Percentiles rank a stretch among this genome's conserved stretches.
These are phyloP conservation scores for Hypselothyrea guttata DNA, from an alignment of 2,888 invertebrate species.

Conservation along the genomic window DNA sequence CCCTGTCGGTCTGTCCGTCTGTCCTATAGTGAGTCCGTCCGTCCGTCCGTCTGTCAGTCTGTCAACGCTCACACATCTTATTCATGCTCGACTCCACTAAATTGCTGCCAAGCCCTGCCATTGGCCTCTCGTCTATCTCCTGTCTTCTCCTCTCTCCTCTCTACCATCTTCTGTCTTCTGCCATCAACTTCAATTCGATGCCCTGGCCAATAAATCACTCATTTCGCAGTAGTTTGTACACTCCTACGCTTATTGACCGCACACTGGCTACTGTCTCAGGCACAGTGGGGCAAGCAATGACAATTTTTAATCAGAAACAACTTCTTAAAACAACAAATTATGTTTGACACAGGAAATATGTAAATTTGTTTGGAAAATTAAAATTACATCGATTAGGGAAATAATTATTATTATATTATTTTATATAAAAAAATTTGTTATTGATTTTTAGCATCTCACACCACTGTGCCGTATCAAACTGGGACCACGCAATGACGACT, in stretches of 20 bases:
- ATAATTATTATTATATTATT: background rate
- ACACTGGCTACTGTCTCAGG: conserved; percentile 38
- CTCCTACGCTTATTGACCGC: conserved; percentile 53
- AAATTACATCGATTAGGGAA: too few relatives aligned
- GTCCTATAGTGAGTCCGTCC: too few relatives aligned
- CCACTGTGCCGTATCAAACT: conserved; percentile 54
- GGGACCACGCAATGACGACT: conserved; percentile 30
- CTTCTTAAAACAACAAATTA: too few relatives aligned
- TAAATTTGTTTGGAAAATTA: background rate
- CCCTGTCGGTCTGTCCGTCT: too few relatives aligned
- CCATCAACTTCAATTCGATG: conserved; percentile 78
- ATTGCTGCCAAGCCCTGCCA: conserved; percentile 38
- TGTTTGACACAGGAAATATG: too few relatives aligned
- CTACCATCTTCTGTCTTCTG: conserved; percentile 38
- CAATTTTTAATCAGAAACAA: background rate
- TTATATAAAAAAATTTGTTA: background rate
- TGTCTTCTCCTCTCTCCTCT: conserved; percentile 1
- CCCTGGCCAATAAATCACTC: conserved; percentile 79
- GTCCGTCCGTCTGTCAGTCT: conserved; percentile 39
- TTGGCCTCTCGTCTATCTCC: conserved; percentile 11
- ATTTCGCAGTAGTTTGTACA: conserved; percentile 59
- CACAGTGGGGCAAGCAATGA: conserved; percentile 41
- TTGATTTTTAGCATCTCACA: background rate
- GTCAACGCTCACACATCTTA: conserved; percentile 77
- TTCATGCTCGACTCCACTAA: conserved; percentile 35